Conservation (phyloP, 2,888 invertebrate species). For the Aspidiotus rigidus region DNA sequence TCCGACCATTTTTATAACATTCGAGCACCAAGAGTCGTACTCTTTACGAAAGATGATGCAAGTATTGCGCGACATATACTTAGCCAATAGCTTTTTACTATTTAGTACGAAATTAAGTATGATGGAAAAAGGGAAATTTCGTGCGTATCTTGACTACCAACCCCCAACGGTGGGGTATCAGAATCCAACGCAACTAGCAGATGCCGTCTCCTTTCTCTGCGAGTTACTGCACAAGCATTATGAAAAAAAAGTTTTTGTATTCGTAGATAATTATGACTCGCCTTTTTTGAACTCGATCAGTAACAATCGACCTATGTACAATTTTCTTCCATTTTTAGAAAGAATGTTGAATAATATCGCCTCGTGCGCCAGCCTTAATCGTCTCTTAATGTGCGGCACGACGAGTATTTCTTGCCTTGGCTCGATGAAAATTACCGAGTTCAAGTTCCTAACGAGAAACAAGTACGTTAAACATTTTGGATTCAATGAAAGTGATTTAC, state of each 20-base stretch:
- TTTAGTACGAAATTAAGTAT: background rate
- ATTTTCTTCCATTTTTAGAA: background rate
- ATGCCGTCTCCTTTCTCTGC: background rate
- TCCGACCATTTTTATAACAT: background rate
- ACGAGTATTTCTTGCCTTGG: background rate
- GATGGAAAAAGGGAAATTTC: background rate
- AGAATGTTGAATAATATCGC: background rate
- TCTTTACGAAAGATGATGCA: background rate
- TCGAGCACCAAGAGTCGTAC: background rate
- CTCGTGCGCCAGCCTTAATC: background rate
- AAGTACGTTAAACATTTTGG: background rate
- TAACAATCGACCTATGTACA: background rate
- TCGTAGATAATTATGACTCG: slow-evolving; percentile 7
- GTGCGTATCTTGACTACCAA: background rate
- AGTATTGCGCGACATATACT: background rate
- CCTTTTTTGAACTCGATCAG: background rate
- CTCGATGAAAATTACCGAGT: background rate
- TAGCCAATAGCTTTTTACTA: background rate
- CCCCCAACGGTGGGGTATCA: background rate
- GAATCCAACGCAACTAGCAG: background rate
- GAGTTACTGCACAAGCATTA: background rate
- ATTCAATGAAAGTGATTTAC: background rate
- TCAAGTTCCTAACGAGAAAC: background rate
- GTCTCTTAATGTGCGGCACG: background rate
- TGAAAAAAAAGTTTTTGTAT: background rate